Evolutionary conservation across 2,888 invertebrate genomes (phyloP).

Genomic region (Spatulosminthurus flaviceps): DNA sequence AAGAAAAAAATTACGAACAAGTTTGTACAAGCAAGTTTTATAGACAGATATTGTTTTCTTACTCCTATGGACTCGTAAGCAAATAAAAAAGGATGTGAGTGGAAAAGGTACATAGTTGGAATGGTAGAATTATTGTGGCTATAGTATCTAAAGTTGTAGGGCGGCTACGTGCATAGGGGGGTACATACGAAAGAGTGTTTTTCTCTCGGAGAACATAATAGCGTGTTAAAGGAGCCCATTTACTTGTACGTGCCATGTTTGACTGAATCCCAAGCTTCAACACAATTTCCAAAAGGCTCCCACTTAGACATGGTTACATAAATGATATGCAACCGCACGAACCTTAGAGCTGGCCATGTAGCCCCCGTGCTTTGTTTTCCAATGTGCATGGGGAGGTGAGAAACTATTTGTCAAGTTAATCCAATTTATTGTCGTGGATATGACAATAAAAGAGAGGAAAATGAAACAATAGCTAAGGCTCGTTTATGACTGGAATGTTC

Average conservation of each 20-base stretch:
- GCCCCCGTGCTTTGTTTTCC: neutral
- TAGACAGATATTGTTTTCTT: no score
- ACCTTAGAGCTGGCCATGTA: neutral
- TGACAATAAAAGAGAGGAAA: neutral
- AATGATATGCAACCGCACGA: neutral
- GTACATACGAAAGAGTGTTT: neutral
- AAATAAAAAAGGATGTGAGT: no score
- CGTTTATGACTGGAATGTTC: neutral
- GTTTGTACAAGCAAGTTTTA: no score
- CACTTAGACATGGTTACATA: neutral
- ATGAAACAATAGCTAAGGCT: neutral
- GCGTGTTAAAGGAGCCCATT: slow-evolving; percentile 10
- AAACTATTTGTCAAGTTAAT: slow-evolving; percentile 20
- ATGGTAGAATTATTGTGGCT: no score
- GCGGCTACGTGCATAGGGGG: no score
- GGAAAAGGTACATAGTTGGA: neutral
- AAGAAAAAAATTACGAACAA: no score
- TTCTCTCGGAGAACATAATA: neutral
- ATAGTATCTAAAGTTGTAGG: no score
- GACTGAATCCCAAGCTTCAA: neutral
- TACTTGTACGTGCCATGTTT: slow-evolving; percentile 1
- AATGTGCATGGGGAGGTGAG: neutral
- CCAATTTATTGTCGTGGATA: slow-evolving; percentile 16
- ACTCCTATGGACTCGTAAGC: no score
- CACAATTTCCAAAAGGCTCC: neutral